These are phyloP conservation scores for Bucorvus abyssinicus DNA, from an alignment of 2,797 vertebrate species.

Conservation along the genomic window DNA sequence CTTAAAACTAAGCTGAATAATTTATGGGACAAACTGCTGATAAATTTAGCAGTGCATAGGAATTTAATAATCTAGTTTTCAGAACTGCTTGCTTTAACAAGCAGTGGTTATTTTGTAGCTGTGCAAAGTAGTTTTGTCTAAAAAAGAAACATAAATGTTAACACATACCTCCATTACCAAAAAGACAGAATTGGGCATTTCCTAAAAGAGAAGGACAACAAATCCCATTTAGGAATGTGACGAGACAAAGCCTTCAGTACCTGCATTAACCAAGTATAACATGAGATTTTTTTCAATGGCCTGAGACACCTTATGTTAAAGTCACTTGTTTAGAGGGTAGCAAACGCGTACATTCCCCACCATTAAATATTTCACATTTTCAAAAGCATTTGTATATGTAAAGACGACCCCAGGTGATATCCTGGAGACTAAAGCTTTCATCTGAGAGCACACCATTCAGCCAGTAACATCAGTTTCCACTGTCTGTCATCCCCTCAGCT, in stretches of 20 bases:
- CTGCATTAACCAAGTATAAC: not conserved
- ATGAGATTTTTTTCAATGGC: not conserved
- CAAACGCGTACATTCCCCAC: not conserved
- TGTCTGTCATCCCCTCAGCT: not conserved
- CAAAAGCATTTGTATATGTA: not conserved
- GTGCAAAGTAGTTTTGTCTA: not conserved
- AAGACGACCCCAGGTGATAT: not conserved
- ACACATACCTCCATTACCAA: constrained; percentile 94
- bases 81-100: not conserved
- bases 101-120: not conserved
- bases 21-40: not conserved
- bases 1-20: not conserved
- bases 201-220: constrained; percentile 80
- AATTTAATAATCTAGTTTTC: not conserved
- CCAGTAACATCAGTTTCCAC: not conserved
- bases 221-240: constrained; percentile 4
- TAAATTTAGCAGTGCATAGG: not conserved
- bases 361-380: not conserved
- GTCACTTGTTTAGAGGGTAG: not conserved
- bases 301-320: not conserved
- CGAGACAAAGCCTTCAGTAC: not conserved
- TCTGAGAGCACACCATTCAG: not conserved
- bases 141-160: not conserved
- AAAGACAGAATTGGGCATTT: constrained; percentile 93
- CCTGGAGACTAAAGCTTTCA: not conserved